These are phyloP conservation scores for pig (Sus scrofa) DNA, from an alignment of 2,113 vertebrate genomes.

Conservation along the genomic window T2T-Sscrofa CM000830.6:10663501-10664000, in stretches of 20 bases:
- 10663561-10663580: background rate
- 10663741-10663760: background rate
- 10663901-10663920: background rate
- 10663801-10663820: background rate
- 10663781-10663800: background rate
- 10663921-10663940: background rate
- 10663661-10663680: background rate
- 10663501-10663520: background rate
- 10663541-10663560: slow-evolving; percentile 38
- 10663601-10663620: background rate
- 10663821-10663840: background rate
- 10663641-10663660: background rate
- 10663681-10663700: background rate
- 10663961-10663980: too few species aligned
- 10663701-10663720: background rate
- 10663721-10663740: background rate
- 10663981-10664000: too few species aligned
- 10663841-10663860: background rate
- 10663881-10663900: background rate
- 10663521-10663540: background rate
- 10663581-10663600: background rate
- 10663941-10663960: background rate
- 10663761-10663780: background rate
- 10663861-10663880: background rate
- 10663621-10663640: slow-evolving; percentile 7